Base-by-base conservation (phyloP, 2,888 invertebrate genomes). In the Sarcophaga subvicina region DNA sequence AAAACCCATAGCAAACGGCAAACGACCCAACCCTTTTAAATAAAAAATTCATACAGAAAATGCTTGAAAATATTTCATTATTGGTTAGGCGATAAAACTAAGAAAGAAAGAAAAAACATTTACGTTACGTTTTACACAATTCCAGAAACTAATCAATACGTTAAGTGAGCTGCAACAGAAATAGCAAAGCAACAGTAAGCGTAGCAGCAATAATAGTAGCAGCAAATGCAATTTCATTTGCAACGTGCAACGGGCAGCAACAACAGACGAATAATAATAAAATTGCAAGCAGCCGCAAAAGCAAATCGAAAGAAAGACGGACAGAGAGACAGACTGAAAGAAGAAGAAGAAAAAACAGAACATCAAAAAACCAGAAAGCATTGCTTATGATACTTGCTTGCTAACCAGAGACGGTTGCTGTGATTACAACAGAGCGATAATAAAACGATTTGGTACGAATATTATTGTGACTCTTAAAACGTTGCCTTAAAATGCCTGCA, bases 111-210 rank as follows among this genome's bases (percentile, higher is more conserved):
- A 49, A 49, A 49, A 54, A 54, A 17, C 12, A 11, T 20, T 47
- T 76, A 59, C 62, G 63, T 75, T 81, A 78, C 25, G 54, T 79
- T 83, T 79, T 73, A 22, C 63, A 76, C 79, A 87, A 84, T 87
- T 87, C 87, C 84, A 84, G 71, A 87, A 87, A 87, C 87, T 84
- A 87, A 87, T 87, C 87, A 87, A 87, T 87, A 87, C 81, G 75
- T 87, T 82, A 71, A 79, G 78, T 83, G 12, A 17, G 14, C 12
- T 54, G 54, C 54, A 54, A 17, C 14, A 17, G 14, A 10, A 63
- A 1, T 59, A 37, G 77, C 67, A 67, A 67, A 67, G 60, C 27
- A 59, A 37, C 8, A 37, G 37, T 10, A 37, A 37, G 37, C 37
- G 37, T 37, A 37, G 37, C 37, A 37, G 37, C 37, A 37, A 37